Conservation (phyloP, 2,888 invertebrate species). For the Eudiplozoon nipponicum region DNA sequence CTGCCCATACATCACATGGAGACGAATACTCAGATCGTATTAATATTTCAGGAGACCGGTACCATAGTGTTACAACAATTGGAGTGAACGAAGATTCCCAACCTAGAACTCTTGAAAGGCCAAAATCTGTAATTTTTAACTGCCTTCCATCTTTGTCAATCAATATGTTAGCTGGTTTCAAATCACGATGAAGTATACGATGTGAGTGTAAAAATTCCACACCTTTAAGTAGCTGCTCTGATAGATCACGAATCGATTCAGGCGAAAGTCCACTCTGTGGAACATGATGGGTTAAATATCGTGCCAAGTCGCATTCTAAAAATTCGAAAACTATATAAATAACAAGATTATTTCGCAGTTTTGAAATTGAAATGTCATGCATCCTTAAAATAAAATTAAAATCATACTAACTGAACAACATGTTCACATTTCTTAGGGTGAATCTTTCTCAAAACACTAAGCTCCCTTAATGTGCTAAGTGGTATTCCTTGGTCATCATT, state of each 20-base stretch:
- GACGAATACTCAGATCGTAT: conserved; percentile 1
- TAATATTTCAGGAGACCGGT: conserved; percentile 11
- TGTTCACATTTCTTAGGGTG: neutral
- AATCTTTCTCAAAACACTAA: conserved; percentile 4
- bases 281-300: neutral
- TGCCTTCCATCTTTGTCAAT: conserved; percentile 6
- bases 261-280: neutral
- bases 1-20: conserved; percentile 12
- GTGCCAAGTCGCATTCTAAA: conserved; percentile 4
- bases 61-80: conserved; percentile 13
- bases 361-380: conserved; percentile 2
- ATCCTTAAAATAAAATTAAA: neutral
- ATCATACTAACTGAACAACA: too few species aligned
- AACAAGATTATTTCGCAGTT: neutral
- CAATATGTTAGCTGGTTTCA: conserved; percentile 14
- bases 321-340: conserved; percentile 10
- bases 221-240: conserved; percentile 8
- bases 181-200: conserved; percentile 14
- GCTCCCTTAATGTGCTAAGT: conserved; percentile 12
- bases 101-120: conserved; percentile 9
- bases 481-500: conserved; percentile 10
- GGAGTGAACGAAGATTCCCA: conserved; percentile 10
- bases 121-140: conserved; percentile 14
- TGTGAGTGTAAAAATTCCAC: conserved; percentile 12
- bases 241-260: conserved; percentile 5